Base-by-base conservation (phyloP, 2,797 vertebrate species). In the Buphagus erythrorhynchus region DNA sequence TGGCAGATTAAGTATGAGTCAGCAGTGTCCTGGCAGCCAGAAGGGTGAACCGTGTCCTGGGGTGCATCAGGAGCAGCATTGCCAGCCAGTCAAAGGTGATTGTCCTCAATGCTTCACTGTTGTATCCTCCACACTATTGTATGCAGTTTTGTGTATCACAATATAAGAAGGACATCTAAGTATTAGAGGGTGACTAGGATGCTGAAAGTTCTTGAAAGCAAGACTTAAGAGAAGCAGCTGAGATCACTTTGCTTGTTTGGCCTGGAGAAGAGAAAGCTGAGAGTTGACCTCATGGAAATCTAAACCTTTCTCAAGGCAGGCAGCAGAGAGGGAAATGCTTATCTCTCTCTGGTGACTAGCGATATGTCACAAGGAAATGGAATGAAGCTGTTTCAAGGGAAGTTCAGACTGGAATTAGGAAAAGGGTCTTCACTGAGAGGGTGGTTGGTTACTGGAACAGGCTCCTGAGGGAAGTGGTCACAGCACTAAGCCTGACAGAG, bases 41-140 rank as follows among this genome's bases (percentile, higher is more conserved):
- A 73, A 66, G 16, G 11, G 20, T 49, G 16, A 65, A 10, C 24
- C 0, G 0, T 43, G 55, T 75, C 48, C 9, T 55, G 31, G 40
- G 3, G 20, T 75, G 48, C 31, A 38, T 49, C 22, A 55, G n/a
- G 28, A 42, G 6, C n/a, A 43, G 55, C 35, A 55, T 9, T 36
- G 6, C 36, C n/a, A 48, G 26, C 5, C 13, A 26, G 31, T n/a
- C 22, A 54, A 28, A 36, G n/a, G 19, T 43, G 13, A 38, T 25
- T 55, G n/a, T 55, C 36, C 36, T 69, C 49, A 49, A 19, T 9
- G 4, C 48, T 43, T 36, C 42, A n/a, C 2, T 69, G 19, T 28
- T 62, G 26, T 55, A 28, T 31, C 16, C 6, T 16, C 28, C 11
- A 36, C 11, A 11, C 16, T 42, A 13, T 14, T 55, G 13, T 36